Base-by-base conservation (phyloP, 2,888 invertebrate genomes). In the Andrena flavipes region DNA sequence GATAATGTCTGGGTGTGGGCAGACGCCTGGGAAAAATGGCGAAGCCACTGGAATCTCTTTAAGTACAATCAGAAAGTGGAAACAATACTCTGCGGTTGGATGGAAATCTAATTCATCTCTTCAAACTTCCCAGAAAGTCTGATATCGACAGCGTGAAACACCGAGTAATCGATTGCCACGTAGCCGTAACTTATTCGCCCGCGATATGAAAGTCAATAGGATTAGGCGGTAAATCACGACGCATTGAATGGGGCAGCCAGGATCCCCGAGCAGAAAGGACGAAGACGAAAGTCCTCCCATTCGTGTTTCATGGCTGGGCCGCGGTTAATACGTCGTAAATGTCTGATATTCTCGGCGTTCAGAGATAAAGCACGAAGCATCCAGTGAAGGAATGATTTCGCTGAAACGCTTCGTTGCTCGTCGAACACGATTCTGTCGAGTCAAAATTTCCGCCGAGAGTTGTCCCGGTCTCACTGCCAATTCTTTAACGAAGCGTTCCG, bases 401-500 rank as follows among this genome's bases (percentile, higher is more conserved):
- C n/a, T 29, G 33, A 20, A 33, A 62, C 8, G n/a, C 7, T 20
- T 35, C 20, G 20, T 60, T 20, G 35, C 33, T 62, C 20, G 33
- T n/a, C 10, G 33, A 62, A 54, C 7, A 42, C 54, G 42, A 33
- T 51, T 51, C 35, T 26, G 54, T 3, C 5, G 35, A 0, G 26
- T 49, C 13, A 8, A 30, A 56, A 7, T 51, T 4, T 3, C 13
- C 10, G 35, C 8, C 8, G 23, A 26, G 35, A 20, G 23, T n/a
- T 2, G 29, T 33, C 20, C 6, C 13, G 20, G 49, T 35, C 4
- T 4, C n/a, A 29, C 13, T 80, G 80, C 69, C 80, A 80, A 80
- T 49, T 73, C 56, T 64, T 42, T 78, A 72, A 80, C 73, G 80
- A 80, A 68, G 63, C 29, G 26, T 78, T 71, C 48, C 64, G 13